Percentiles rank a stretch among this genome's conserved stretches.
phyloP scores from a whole-genome alignment of 1,140 invertebrate genomes.

The Maniola jurtina region DNA sequence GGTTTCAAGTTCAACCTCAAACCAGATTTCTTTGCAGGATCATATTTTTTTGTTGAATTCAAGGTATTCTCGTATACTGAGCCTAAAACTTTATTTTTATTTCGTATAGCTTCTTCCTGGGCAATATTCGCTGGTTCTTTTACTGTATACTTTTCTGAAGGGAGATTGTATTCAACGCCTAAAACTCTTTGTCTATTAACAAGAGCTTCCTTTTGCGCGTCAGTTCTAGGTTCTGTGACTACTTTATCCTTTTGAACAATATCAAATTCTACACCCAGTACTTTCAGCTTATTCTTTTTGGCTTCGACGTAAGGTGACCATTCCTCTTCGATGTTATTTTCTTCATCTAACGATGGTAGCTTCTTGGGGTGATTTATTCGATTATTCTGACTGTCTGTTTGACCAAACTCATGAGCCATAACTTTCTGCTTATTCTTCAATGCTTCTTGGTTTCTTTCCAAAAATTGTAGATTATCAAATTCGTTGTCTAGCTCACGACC shows the following conservation, averaged over 20 bases:
- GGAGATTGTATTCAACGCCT: conserved; percentile 64
- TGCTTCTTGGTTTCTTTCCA: conserved; percentile 57
- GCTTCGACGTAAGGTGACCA: conserved; percentile 52
- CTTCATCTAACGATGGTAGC: conserved; percentile 47
- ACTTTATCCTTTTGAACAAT: conserved; percentile 27
- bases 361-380: conserved; percentile 39
- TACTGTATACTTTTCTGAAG: conserved; percentile 32
- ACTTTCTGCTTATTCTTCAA: conserved; percentile 68
- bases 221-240: conserved; percentile 46
- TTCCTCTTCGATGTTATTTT: conserved; percentile 54
- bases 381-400: conserved; percentile 62
- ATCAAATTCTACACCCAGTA: conserved; percentile 53
- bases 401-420: conserved; percentile 65
- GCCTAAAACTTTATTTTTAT: conserved; percentile 43
- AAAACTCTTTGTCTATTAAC: conserved; percentile 63
- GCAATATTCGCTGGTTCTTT: conserved; percentile 54
- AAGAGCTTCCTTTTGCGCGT: conserved; percentile 63
- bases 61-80: conserved; percentile 44
- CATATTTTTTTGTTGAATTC: conserved; percentile 30
- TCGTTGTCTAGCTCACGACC: conserved; percentile 50
- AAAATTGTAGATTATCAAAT: conserved; percentile 52
- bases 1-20: conserved; percentile 72
- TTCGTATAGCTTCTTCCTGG: conserved; percentile 55
- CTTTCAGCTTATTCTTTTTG: conserved; percentile 58
- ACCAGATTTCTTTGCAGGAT: conserved; percentile 47